phyloP scores from a whole-genome alignment of 2,797 vertebrate species.

The Enteromius trimaculatus region DNA sequence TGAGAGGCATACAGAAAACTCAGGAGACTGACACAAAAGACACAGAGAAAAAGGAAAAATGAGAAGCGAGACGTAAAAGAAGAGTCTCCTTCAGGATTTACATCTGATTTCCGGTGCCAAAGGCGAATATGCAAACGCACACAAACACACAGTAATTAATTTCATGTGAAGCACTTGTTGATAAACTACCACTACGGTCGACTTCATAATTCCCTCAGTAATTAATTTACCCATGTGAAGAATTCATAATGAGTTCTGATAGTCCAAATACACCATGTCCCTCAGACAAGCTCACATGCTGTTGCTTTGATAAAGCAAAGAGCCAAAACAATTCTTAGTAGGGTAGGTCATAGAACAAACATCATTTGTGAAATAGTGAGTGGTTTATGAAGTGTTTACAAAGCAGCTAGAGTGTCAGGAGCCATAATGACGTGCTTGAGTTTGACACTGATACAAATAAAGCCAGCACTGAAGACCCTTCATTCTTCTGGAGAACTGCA shows the following conservation, averaged over 20 bases:
- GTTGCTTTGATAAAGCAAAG: constrained; percentile 10
- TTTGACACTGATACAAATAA: constrained; percentile 29
- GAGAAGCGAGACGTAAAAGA: not conserved
- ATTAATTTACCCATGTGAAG: not conserved
- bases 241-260: constrained; percentile 18
- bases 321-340: not conserved
- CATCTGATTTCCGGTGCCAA: constrained; percentile 6
- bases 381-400: constrained; percentile 29
- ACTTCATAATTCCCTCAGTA: not conserved
- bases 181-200: not conserved
- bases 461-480: constrained; percentile 13
- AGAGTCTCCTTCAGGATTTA: not conserved
- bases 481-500: not conserved
- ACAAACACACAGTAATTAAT: not conserved
- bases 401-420: not conserved
- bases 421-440: not conserved
- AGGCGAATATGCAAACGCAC: not conserved
- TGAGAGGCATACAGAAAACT: constrained; percentile 40
- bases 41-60: not conserved
- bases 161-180: not conserved
- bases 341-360: constrained; percentile 15
- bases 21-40: constrained; percentile 15
- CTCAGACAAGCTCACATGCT: not conserved
- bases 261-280: not conserved
- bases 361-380: constrained; percentile 4